Percentiles rank a stretch among this genome's conserved stretches.
phyloP scores from a whole-genome alignment of 2,797 vertebrate species.

The Monodelphis domestica region DNA sequence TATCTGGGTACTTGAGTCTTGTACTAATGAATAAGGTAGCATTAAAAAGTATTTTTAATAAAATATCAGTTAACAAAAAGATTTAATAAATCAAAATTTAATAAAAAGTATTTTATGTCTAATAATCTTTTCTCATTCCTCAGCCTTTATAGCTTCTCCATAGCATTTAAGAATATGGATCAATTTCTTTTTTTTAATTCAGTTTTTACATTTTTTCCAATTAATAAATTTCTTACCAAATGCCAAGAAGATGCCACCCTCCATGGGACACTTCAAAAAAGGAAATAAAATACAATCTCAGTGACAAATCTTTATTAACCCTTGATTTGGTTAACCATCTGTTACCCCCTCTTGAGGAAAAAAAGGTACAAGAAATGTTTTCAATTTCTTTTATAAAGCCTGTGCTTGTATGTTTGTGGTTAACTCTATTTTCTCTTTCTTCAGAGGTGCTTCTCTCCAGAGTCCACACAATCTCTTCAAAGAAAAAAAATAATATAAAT shows the following conservation, averaged over 20 bases:
- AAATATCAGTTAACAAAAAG: no score
- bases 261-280: neutral
- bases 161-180: neutral
- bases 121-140: neutral
- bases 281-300: neutral
- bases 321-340: neutral
- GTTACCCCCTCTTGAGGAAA: neutral
- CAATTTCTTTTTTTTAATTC: neutral
- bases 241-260: neutral
- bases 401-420: neutral
- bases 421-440: neutral
- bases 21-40: neutral
- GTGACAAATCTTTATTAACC: neutral
- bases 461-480: neutral
- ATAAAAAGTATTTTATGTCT: no score
- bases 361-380: neutral
- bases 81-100: no score
- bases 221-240: neutral
- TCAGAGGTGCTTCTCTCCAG: neutral
- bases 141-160: neutral
- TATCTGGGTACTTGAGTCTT: neutral
- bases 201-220: neutral
- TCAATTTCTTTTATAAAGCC: neutral
- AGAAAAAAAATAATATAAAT: neutral
- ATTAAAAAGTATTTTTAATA: no score